Percentiles rank a stretch among this genome's conserved stretches.
These are phyloP conservation scores for Eulemur rufifrons DNA, from an alignment of 2,113 vertebrate genomes.

Conservation along the genomic window DNA sequence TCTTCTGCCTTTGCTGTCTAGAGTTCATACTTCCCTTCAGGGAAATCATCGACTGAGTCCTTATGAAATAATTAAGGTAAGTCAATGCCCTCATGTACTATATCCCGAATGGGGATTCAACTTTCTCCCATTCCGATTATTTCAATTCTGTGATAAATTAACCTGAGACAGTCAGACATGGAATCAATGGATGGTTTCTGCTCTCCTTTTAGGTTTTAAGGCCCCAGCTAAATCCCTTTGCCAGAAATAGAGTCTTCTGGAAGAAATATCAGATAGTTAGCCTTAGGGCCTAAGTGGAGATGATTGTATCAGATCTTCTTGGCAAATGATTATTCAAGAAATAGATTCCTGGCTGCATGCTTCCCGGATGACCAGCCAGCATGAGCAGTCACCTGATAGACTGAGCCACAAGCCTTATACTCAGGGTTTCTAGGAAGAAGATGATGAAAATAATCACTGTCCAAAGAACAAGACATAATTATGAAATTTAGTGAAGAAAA, in stretches of 20 bases:
- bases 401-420: fast-evolving
- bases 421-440: not conserved
- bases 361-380: not conserved
- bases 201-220: not conserved
- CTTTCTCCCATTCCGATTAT: not conserved
- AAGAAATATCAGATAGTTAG: not conserved
- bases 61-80: conserved; percentile 8
- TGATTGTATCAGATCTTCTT: not conserved
- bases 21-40: not conserved
- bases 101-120: not conserved
- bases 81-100: not conserved
- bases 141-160: not conserved
- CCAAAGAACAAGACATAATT: not conserved
- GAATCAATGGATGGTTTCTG: not conserved
- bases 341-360: not conserved
- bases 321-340: not conserved
- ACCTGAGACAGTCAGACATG: not conserved
- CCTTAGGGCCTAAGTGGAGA: not conserved
- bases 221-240: not conserved
- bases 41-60: not conserved
- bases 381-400: not conserved
- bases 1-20: not conserved
- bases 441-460: not conserved
- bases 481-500: not conserved
- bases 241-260: not conserved